A percentile compares a stretch with the other conserved stretches of the same genome.
phyloP scores from a whole-genome alignment of 2,113 vertebrate genomes.

The Eclectus roratus region DNA sequence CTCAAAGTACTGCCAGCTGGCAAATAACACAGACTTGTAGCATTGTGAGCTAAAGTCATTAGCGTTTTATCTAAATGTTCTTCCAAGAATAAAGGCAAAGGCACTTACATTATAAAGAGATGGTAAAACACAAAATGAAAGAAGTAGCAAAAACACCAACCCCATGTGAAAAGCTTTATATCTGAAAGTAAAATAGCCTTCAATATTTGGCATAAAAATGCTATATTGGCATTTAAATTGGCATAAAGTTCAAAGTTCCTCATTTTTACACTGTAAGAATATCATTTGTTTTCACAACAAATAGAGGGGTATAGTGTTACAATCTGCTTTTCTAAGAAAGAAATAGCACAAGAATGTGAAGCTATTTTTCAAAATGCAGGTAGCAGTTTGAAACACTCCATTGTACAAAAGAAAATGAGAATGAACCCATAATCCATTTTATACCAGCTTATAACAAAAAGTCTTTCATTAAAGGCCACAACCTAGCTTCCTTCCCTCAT shows the following conservation, averaged over 20 bases:
- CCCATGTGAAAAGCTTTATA: not conserved
- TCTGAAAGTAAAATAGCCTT: not conserved
- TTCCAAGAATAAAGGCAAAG: not conserved
- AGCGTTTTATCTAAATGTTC: not conserved
- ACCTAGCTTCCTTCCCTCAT: not conserved
- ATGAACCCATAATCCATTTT: not conserved
- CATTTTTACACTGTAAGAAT: not conserved
- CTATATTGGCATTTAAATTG: not conserved
- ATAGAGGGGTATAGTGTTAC: not conserved
- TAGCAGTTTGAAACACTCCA: not conserved
- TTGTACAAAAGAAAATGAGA: not conserved
- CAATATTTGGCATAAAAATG: not conserved
- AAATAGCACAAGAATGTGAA: not conserved
- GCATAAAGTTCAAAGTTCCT: not conserved
- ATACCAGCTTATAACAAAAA: not conserved
- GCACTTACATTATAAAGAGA: not conserved
- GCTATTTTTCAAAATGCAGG: not conserved
- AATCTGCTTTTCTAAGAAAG: not conserved
- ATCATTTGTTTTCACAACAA: not conserved
- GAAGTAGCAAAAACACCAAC: not conserved
- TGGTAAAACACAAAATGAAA: not conserved
- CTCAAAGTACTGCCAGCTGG: not conserved
- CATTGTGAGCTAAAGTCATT: not conserved
- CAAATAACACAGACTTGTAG: not conserved
- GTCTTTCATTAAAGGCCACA: not conserved